Percentiles rank a stretch among this genome's conserved stretches.
phyloP scores from a whole-genome alignment of 2,797 vertebrate genomes.

The Australoheros facetus region DNA sequence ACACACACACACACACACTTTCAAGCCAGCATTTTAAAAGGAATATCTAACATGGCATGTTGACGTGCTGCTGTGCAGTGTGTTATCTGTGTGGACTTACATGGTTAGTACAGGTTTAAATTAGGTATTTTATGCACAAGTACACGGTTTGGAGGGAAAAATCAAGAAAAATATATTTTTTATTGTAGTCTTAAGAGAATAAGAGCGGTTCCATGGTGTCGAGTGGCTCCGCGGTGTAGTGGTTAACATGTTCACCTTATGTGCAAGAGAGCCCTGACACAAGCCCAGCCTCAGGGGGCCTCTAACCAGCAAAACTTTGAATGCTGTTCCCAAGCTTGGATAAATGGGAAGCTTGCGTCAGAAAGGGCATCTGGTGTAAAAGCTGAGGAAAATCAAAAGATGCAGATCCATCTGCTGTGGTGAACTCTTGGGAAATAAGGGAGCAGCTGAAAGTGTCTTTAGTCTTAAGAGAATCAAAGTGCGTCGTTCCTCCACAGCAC shows the following conservation, averaged over 20 bases:
- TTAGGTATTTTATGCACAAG: not conserved
- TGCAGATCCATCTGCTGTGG: not conserved
- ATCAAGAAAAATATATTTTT: slow-evolving; percentile 14
- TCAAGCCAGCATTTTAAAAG: slow-evolving; percentile 22
- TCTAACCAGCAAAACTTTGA: not conserved
- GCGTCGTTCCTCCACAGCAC: not conserved
- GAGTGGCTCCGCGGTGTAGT: not conserved
- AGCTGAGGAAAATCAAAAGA: not conserved
- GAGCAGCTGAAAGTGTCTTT: not conserved
- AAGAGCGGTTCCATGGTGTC: too few relatives aligned
- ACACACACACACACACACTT: slow-evolving; percentile 13
- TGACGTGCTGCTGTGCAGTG: slow-evolving; percentile 1
- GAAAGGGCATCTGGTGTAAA: not conserved
- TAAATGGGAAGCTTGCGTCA: not conserved
- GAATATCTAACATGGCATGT: not conserved
- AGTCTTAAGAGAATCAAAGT: slow-evolving; percentile 1
- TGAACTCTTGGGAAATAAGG: not conserved
- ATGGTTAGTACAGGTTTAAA: slow-evolving; percentile 9
- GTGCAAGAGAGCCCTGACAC: not conserved
- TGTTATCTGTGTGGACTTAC: slow-evolving; percentile 1
- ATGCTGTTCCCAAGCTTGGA: not conserved
- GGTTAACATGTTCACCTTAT: not conserved
- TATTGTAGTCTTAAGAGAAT: not conserved
- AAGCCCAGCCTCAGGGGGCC: not conserved
- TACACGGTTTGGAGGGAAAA: not conserved